phyloP scores from a whole-genome alignment of 1,140 invertebrate genomes.

The Pinna nobilis region DNA sequence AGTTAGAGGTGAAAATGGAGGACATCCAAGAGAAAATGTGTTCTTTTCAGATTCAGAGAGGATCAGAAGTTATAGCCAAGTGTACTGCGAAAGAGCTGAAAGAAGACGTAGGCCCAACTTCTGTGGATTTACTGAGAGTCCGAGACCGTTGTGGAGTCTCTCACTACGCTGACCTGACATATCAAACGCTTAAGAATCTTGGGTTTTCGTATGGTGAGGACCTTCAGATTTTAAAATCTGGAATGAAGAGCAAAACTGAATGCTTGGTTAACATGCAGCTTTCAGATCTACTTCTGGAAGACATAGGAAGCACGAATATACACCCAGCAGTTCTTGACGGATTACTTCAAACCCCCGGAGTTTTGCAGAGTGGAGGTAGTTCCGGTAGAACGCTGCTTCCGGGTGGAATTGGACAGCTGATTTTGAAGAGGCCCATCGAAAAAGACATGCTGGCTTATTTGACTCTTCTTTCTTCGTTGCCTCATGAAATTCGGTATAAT shows the following conservation, averaged over 20 bases:
- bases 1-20: neutral
- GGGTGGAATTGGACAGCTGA: constrained; percentile 20
- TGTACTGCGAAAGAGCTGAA: neutral
- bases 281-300: constrained; percentile 38
- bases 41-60: neutral
- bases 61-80: neutral
- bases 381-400: constrained; percentile 30
- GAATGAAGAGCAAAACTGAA: constrained; percentile 40
- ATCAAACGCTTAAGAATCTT: constrained; percentile 35
- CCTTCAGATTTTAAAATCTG: constrained; percentile 40
- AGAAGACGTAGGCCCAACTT: neutral
- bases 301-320: constrained; percentile 43
- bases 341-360: constrained; percentile 48
- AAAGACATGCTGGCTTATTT: constrained; percentile 34
- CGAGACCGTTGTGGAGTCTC: neutral
- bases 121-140: neutral
- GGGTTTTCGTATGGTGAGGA: constrained; percentile 55
- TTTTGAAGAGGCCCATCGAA: constrained; percentile 8
- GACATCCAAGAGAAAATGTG: neutral
- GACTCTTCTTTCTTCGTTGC: neutral
- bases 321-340: constrained; percentile 57
- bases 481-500: neutral
- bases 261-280: constrained; percentile 48
- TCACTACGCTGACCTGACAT: too few relatives aligned
- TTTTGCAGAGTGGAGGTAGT: neutral